Evolutionary conservation across 2,113 vertebrate genomes (phyloP).

Genomic region (Hyperopisus bebe): DNA sequence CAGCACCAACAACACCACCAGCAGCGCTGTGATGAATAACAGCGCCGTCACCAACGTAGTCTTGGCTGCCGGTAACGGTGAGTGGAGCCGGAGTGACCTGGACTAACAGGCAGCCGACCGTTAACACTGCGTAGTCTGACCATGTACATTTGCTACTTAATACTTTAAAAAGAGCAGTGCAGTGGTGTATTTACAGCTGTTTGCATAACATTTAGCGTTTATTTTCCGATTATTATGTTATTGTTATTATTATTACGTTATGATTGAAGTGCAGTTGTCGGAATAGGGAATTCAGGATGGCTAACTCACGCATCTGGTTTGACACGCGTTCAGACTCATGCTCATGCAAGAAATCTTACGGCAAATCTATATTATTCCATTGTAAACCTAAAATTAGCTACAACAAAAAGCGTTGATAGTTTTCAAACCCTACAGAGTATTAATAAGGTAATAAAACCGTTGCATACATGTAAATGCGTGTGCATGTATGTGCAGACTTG

Average conservation of each 20-base stretch:
- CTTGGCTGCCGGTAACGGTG: constrained; percentile 51
- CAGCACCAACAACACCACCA: constrained; percentile 56
- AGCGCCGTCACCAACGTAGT: constrained; percentile 40
- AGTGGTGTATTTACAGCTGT: neutral
- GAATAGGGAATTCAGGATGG: neutral
- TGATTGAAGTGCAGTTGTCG: neutral
- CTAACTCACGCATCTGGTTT: neutral
- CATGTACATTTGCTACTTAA: neutral
- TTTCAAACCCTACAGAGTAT: neutral
- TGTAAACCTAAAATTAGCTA: neutral
- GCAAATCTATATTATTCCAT: neutral
- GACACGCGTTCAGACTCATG: too few relatives aligned
- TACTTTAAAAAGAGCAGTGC: neutral
- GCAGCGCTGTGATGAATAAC: constrained; percentile 31
- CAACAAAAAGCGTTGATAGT: neutral
- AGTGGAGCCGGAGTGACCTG: constrained; percentile 3
- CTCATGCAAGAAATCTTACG: neutral
- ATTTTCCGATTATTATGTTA: neutral
- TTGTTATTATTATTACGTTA: neutral
- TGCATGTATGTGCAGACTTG: neutral
- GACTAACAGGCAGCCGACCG: neutral
- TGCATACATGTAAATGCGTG: neutral
- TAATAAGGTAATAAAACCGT: neutral
- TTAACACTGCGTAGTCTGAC: neutral
- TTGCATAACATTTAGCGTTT: neutral